phyloP scores from a whole-genome alignment of 1,140 invertebrate genomes.

The Drosophila ananassae region DNA sequence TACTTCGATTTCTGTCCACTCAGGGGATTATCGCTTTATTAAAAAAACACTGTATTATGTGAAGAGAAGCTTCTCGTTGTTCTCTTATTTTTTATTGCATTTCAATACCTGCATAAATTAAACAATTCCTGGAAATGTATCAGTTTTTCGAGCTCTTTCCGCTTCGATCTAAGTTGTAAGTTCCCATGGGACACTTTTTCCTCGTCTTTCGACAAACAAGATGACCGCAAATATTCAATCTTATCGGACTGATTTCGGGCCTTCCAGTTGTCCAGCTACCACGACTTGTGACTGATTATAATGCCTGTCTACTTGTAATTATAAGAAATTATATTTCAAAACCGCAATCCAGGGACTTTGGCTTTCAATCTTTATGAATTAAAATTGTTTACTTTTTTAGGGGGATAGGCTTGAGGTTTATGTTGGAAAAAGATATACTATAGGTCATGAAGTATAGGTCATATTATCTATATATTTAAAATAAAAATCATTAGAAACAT shows the following conservation, averaged over 20 bases:
- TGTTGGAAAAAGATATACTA: no score
- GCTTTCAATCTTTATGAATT: no score
- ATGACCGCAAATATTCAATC: constrained; percentile 51
- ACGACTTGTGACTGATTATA: constrained; percentile 11
- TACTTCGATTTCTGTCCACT: constrained; percentile 36
- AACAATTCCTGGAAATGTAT: constrained; percentile 38
- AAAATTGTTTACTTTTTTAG: no score
- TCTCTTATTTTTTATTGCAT: constrained; percentile 3
- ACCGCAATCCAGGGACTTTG: constrained; percentile 23
- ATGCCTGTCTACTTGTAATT: constrained; percentile 18
- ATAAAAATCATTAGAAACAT: no score
- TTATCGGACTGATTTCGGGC: constrained; percentile 35
- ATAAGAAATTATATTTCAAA: constrained; percentile 26
- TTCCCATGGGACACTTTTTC: constrained; percentile 10
- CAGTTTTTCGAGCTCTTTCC: constrained; percentile 8
- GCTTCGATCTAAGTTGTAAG: constrained; percentile 11
- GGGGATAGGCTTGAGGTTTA: no score
- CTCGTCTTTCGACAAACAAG: constrained; percentile 10
- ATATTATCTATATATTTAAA: no score
- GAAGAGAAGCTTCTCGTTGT: constrained; percentile 4
- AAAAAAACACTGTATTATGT: not conserved
- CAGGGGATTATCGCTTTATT: constrained; percentile 21
- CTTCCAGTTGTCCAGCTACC: constrained; percentile 24
- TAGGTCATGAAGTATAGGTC: no score
- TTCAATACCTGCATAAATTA: not conserved